A percentile compares a stretch with the other conserved stretches of the same genome.
Evolutionary conservation across 92 coral and sea anemone genomes (phyloP).

Genomic region (Palythoa grandiflora): DNA sequence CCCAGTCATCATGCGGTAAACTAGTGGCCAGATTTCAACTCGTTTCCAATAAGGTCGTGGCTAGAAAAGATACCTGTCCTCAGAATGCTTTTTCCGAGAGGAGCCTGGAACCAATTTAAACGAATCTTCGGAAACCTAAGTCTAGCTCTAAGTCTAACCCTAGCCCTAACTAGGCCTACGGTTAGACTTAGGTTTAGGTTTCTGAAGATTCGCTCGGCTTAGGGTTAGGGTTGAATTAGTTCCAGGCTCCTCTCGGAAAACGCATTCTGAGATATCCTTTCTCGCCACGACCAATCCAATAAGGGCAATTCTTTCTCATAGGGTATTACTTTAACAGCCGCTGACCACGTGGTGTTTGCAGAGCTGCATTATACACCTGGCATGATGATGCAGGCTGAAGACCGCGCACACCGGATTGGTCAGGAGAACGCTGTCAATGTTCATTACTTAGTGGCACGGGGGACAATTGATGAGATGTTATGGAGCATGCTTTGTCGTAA

Average conservation of each 20-base stretch:
- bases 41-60: too few species aligned
- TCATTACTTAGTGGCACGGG: conserved; percentile 90
- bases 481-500: conserved; percentile 92
- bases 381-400: conserved; percentile 95
- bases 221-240: not conserved
- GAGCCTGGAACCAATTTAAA: too few species aligned
- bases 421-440: conserved; percentile 91
- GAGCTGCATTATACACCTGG: conserved; percentile 98
- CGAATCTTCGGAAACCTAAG: too few species aligned
- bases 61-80: too few species aligned
- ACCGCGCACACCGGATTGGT: conserved; percentile 96
- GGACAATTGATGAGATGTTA: conserved; percentile 93
- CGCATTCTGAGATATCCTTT: too few species aligned
- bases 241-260: not conserved
- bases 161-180: too few species aligned
- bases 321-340: conserved; percentile 98
- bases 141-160: too few species aligned
- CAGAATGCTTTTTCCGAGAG: too few species aligned
- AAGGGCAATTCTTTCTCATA: not conserved
- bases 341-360: conserved; percentile 95
- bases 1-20: not conserved
- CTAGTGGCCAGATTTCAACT: too few species aligned
- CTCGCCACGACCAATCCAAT: not conserved
- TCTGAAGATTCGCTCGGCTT: too few species aligned
- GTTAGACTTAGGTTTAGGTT: too few species aligned